A percentile compares a stretch with the other conserved stretches of the same genome.
phyloP scores from a whole-genome alignment of 2,888 invertebrate genomes.

The Patella depressa region DNA sequence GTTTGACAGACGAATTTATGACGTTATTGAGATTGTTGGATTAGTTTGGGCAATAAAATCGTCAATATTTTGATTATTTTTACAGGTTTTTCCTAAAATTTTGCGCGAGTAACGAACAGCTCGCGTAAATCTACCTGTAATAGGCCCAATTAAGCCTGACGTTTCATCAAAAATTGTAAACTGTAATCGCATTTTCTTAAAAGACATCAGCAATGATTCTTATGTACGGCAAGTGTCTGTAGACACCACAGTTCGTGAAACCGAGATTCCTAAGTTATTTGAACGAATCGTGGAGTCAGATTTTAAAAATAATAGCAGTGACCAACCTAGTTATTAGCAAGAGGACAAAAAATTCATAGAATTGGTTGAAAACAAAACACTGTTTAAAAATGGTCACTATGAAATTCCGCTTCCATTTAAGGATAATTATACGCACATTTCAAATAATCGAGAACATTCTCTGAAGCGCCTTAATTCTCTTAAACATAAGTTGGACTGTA shows the following conservation, averaged over 20 bases:
- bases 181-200: neutral
- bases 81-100: too few species aligned
- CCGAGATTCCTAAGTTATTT: neutral
- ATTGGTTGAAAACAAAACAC: constrained; percentile 12
- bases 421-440: neutral
- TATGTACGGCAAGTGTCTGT: neutral
- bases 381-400: constrained; percentile 22
- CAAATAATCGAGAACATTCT: constrained; percentile 13
- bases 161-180: neutral
- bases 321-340: constrained; percentile 8
- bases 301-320: neutral
- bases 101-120: too few species aligned
- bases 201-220: neutral
- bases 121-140: too few species aligned
- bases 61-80: too few species aligned
- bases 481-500: constrained; percentile 3
- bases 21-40: too few species aligned
- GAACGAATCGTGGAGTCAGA: neutral
- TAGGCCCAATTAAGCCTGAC: neutral
- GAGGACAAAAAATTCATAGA: constrained; percentile 23
- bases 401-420: constrained; percentile 18
- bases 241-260: neutral
- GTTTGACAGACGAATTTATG: too few species aligned
- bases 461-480: neutral
- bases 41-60: too few species aligned